Evolutionary conservation across 2,888 invertebrate genomes (phyloP), one percentile per base, ranked within the genome.

Genomic region (Drosophila stalkeri): DNA sequence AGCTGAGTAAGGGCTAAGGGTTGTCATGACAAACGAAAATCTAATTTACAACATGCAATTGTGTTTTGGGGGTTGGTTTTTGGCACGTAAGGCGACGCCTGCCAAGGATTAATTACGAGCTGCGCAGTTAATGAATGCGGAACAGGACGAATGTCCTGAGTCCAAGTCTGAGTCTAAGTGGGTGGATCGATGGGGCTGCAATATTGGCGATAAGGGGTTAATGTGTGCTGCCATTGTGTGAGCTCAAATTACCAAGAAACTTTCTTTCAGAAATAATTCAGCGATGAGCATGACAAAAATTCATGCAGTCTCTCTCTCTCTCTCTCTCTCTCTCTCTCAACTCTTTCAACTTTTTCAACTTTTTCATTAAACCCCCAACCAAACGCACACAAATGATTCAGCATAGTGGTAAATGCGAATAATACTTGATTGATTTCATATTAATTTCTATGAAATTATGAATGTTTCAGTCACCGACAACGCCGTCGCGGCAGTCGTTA

Each of bases 11-110:
- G 18, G 18, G 64, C 52, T 64, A 63, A 72, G 87, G 85, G 85
- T 90, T 88, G 90, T 64, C 89, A 86, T 90, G 90, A 86, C 86
- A 76, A 75, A 81, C 72, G 83, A 80, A 90, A 90, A 90, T 86
- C 86, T 81, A 90, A 86, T 90, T 86, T 90, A 77, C 77, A 86
- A 80, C 86, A 86, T 90, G 90, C 86, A 90, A 81, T 76, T 86
- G 79, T 46, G 68, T 18, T 7, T 59, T 52, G 47, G 72, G 77
- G 87, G 88, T 68, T 87, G 70, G 68, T 27, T 80, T 65, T 49
- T 20, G 6, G 6, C 37, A 33, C n/a, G 33, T 16, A 14, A 57
- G 56, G 20, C 57, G 64, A 57, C 63, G 85, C 67, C 72, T 68
- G 75, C 56, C 61, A 41, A 77, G 86, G 90, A 90, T 86, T 86